Conservation (phyloP, 2,888 invertebrate genomes). For the Ichneumoninae sp. region DNA sequence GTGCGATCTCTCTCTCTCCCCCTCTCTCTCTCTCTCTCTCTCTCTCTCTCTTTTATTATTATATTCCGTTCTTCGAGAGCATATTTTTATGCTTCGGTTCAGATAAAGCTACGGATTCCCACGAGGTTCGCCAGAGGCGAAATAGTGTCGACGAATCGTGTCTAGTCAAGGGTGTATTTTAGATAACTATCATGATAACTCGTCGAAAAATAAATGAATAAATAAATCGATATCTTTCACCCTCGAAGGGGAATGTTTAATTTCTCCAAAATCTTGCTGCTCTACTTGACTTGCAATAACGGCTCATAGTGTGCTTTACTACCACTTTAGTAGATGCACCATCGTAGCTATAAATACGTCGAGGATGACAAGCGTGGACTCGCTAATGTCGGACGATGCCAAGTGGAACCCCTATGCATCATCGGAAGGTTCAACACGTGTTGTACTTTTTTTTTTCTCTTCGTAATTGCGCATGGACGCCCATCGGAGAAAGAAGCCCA, state of each 20-base stretch:
- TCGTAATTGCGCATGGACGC: conserved; percentile 10
- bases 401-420: conserved; percentile 71
- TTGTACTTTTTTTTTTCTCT: conserved; percentile 45
- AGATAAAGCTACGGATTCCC: background rate
- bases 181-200: background rate
- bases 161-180: background rate
- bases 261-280: conserved; percentile 4
- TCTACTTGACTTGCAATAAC: background rate
- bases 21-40: background rate
- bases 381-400: conserved; percentile 67
- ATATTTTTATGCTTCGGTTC: conserved; percentile 16
- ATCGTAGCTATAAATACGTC: conserved; percentile 64
- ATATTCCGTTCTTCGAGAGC: conserved; percentile 44
- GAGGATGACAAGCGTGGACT: conserved; percentile 70
- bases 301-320: background rate
- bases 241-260: background rate
- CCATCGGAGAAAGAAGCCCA: background rate
- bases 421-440: conserved; percentile 69
- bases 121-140: background rate
- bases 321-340: conserved; percentile 42
- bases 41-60: conserved; percentile 26
- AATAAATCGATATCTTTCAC: background rate
- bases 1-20: conserved; percentile 28
- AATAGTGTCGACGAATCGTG: background rate
- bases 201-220: background rate